Conservation (phyloP, 2,797 vertebrate genomes). For the Rhabdophis nuchalis region DNA sequence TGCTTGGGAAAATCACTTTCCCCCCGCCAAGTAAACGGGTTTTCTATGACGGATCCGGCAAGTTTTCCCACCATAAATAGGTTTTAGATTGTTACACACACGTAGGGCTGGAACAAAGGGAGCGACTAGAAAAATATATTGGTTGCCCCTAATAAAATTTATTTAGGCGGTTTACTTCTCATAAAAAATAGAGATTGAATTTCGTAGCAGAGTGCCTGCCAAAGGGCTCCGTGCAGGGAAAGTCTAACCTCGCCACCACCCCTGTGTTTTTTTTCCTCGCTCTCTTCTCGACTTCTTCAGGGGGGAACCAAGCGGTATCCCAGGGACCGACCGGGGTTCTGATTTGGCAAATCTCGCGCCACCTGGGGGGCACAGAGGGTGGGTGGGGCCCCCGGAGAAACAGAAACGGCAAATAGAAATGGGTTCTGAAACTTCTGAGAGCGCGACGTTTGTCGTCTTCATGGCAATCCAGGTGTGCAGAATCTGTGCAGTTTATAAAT, state of each 20-base stretch:
- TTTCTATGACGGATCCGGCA: constrained; percentile 81
- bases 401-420: not conserved
- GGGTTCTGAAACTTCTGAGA: no score
- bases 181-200: constrained; percentile 88
- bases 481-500: constrained; percentile 54
- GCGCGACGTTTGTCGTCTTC: not conserved
- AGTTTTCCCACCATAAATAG: constrained; percentile 84
- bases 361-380: not conserved
- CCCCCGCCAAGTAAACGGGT: constrained; percentile 75
- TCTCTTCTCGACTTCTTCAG: not conserved
- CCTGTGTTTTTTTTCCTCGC: not conserved
- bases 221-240: constrained; percentile 72
- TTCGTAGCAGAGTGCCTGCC: constrained; percentile 76
- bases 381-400: not conserved
- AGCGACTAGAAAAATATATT: constrained; percentile 80
- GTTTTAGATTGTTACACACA: constrained; percentile 85
- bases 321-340: constrained; percentile 14
- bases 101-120: constrained; percentile 80
- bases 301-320: constrained; percentile 37
- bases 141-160: constrained; percentile 86
- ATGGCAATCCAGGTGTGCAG: not conserved
- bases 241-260: constrained; percentile 9
- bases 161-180: constrained; percentile 85
- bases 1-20: constrained; percentile 76
- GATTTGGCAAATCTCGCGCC: not conserved